Base-by-base conservation (phyloP, 2,888 invertebrate genomes). In the Agapostemon virescens region DNA sequence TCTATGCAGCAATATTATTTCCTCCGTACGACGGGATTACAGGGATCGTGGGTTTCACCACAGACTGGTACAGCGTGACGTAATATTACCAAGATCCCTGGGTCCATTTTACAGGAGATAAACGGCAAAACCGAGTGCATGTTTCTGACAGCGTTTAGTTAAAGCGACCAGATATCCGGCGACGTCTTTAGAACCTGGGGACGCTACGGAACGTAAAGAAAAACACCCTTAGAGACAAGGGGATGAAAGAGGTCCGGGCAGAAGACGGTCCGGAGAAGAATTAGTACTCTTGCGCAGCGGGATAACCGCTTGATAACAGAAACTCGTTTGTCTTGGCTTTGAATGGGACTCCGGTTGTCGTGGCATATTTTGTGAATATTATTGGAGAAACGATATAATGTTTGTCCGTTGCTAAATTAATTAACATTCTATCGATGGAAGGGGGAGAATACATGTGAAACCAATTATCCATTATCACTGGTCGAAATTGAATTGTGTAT, bases 131-230 rank as follows among this genome's bases (percentile, higher is more conserved):
- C 42, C 17, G 68, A 20, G 33, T 80, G 85, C 82, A 84, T 90
- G 89, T 84, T 87, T 86, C 81, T 85, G 81, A 85, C 89, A 88
- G 88, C 86, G 81, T 88, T 88, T 88, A 86, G 84, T 86, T 87
- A 85, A 83, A 83, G 84, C 83, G 75, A 81, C 75, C 81, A 83
- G 82, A 67, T 42, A 52, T 45, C 38, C 64, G 61, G 26, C 45
- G 49, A 69, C 66, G 66, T 63, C 64, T 70, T 66, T 36, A 4
- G 58, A 52, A 52, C 20, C 45, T 7, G 20, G 40, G 38, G 30
- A 61, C 49, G 36, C 45, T 20, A 15, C 30, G 58, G n/a, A 11
- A 17, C 20, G 66, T 11, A 20, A 42, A 63, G 58, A 30, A 30
- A 49, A 52, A 38, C 63, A 38, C 6, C 13, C 20, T 6, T 63